phyloP scores from a whole-genome alignment of 2,797 vertebrate species.

The Helicolenus hilgendorfi region DNA sequence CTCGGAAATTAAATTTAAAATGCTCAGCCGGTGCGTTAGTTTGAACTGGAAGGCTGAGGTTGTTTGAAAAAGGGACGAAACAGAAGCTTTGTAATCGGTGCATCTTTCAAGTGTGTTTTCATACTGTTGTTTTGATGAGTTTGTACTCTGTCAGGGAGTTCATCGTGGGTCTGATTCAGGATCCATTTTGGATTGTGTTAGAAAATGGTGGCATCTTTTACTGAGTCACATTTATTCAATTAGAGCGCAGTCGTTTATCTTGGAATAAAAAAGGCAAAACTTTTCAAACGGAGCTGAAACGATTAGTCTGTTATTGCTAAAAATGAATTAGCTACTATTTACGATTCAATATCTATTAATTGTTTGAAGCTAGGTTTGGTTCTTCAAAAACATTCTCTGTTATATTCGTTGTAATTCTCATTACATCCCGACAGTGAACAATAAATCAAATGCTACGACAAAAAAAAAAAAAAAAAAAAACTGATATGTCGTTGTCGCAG shows the following conservation, averaged over 20 bases:
- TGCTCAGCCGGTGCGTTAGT: constrained; percentile 44
- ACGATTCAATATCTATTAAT: background rate
- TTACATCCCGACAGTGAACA: too few species aligned
- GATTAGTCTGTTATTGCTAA: background rate
- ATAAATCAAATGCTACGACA: too few species aligned
- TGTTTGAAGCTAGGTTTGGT: background rate
- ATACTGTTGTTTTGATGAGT: constrained; percentile 40
- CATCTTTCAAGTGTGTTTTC: constrained; percentile 20
- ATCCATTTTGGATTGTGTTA: constrained; percentile 52
- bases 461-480: too few species aligned
- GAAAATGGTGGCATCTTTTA: constrained; percentile 44
- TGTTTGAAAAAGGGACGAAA: constrained; percentile 19
- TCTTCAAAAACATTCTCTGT: too few species aligned
- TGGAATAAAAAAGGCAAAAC: constrained; percentile 8
- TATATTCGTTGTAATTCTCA: too few species aligned
- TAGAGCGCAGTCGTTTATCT: constrained; percentile 33
- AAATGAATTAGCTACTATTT: background rate
- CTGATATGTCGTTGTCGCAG: too few species aligned
- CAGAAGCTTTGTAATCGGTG: constrained; percentile 25
- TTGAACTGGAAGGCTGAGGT: constrained; percentile 6
- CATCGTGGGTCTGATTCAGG: constrained; percentile 23
- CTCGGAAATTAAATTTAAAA: constrained; percentile 34
- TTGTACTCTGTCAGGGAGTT: background rate
- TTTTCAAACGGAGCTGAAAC: background rate
- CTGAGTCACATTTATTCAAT: constrained; percentile 24